Evolutionary conservation across 2,113 vertebrate species (phyloP).

Genomic region (Lampris megalopsis): DNA sequence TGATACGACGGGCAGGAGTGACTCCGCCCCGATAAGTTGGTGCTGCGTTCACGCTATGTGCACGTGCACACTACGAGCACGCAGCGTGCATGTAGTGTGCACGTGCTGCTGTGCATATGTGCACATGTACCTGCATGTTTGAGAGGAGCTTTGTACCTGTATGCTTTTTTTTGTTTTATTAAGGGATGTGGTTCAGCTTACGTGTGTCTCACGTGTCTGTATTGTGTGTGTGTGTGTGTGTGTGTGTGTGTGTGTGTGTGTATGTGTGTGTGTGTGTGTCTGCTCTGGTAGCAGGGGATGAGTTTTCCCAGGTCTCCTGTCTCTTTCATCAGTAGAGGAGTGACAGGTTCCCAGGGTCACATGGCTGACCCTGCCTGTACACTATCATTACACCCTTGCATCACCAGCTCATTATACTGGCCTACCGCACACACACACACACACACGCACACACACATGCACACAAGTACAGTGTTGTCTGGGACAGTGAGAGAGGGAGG

Average conservation of each 20-base stretch:
- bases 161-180: neutral
- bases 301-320: slow-evolving; percentile 75
- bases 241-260: neutral
- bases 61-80: no score
- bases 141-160: neutral
- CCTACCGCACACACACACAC: slow-evolving; percentile 26
- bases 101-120: neutral
- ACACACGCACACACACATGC: neutral
- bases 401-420: slow-evolving; percentile 72
- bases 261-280: slow-evolving; percentile 48
- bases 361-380: slow-evolving; percentile 65
- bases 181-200: no score
- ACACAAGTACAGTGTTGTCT: slow-evolving; percentile 25
- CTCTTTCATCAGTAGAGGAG: slow-evolving; percentile 78
- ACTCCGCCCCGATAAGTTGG: slow-evolving; percentile 22
- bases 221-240: slow-evolving; percentile 28
- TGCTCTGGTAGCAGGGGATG: slow-evolving; percentile 74
- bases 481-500: slow-evolving; percentile 28
- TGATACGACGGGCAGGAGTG: neutral
- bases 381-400: slow-evolving; percentile 75
- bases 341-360: slow-evolving; percentile 80
- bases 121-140: neutral
- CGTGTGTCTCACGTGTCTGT: slow-evolving; percentile 1
- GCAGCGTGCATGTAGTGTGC: neutral
- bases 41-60: no score